These are phyloP conservation scores for Drosophila antonietae DNA, from an alignment of 2,888 invertebrate genomes.

Conservation along the genomic window DNA sequence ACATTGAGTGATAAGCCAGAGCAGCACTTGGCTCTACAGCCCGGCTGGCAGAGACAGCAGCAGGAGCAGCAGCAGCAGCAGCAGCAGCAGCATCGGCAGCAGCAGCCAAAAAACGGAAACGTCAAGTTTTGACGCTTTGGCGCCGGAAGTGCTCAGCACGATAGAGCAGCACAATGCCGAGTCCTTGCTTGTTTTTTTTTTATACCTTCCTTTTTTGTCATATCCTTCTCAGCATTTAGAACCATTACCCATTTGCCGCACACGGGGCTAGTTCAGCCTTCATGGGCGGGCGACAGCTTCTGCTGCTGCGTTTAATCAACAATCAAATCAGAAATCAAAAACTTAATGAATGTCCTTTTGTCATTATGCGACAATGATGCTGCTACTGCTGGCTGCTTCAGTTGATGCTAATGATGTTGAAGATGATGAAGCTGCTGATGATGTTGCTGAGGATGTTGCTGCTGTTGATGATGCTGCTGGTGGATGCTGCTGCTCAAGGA, in stretches of 20 bases:
- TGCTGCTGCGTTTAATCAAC: constrained; percentile 71
- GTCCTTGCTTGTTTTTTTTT: constrained; percentile 4
- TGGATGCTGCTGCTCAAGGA: neutral
- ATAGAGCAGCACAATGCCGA: constrained; percentile 64
- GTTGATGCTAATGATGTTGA: constrained; percentile 24
- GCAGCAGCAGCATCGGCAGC: constrained; percentile 34
- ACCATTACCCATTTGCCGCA: constrained; percentile 26
- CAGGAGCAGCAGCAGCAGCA: constrained; percentile 9
- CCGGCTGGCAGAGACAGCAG: constrained; percentile 6
- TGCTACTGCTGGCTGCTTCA: neutral
- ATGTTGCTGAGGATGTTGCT: constrained; percentile 5
- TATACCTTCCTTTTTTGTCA: constrained; percentile 22
- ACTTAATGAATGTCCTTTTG: constrained; percentile 83
- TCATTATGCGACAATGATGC: constrained; percentile 64
- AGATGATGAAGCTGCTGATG: constrained; percentile 11
- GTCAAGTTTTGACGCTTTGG: constrained; percentile 81
- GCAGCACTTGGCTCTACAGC: constrained; percentile 11
- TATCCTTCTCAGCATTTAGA: constrained; percentile 70
- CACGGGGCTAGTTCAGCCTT: constrained; percentile 13
- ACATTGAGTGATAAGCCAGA: constrained; percentile 48
- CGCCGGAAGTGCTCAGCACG: constrained; percentile 79
- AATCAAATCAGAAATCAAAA: constrained; percentile 83
- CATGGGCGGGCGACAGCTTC: neutral
- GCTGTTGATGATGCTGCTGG: neutral
- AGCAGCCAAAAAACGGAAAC: constrained; percentile 74